A percentile compares a stretch with the other conserved stretches of the same genome.
Evolutionary conservation across 2,113 vertebrate genomes (phyloP).

Genomic region (Malurus elegans): DNA sequence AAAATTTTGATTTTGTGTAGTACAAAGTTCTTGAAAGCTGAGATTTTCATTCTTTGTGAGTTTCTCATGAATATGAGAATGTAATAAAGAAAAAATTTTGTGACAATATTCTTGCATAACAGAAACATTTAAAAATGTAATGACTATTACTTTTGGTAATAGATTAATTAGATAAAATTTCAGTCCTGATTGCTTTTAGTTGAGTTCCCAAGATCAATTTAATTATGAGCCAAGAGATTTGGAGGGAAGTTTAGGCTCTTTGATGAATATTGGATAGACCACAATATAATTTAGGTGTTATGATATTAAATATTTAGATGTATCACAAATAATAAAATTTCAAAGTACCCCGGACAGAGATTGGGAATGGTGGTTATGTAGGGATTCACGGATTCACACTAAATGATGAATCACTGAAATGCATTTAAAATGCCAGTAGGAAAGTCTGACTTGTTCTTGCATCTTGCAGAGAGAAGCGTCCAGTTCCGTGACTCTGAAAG

Average conservation of each 20-base stretch:
- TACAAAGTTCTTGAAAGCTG: neutral
- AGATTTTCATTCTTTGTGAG: neutral
- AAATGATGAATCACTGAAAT: neutral
- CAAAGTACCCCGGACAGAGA: accelerated
- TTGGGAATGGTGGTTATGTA: neutral
- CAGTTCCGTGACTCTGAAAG: neutral
- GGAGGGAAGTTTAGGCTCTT: neutral
- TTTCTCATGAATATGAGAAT: neutral
- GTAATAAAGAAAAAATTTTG: neutral
- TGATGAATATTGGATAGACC: neutral
- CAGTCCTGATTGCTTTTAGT: neutral
- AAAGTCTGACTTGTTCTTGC: neutral
- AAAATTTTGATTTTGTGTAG: neutral
- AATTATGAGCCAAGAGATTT: neutral
- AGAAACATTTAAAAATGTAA: neutral
- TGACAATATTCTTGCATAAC: neutral
- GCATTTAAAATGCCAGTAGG: neutral
- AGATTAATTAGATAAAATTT: neutral
- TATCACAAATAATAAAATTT: neutral
- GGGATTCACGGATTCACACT: neutral
- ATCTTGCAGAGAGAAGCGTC: neutral
- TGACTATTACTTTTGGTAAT: neutral
- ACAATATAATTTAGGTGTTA: neutral
- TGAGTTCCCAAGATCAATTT: neutral
- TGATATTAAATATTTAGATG: neutral